Evolutionary conservation across 2,113 vertebrate species (phyloP), one percentile per base, ranked within the genome.

Genomic region (Peromyscus leucopus): DNA sequence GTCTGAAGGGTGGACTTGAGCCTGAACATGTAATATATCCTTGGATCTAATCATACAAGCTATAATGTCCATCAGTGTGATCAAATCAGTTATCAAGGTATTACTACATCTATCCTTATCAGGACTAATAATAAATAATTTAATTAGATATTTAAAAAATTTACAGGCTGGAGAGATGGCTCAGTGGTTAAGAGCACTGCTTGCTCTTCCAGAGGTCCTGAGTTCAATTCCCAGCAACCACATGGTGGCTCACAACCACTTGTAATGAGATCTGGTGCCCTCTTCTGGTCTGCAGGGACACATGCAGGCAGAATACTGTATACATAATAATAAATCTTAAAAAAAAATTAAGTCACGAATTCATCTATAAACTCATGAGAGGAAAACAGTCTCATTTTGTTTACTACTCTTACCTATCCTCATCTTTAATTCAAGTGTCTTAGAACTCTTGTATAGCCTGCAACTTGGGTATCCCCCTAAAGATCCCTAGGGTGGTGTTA

Each of bases 31-130:
- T 59, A 90, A 19, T 39, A 21, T 93, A 93, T 42, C 93, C 85
- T 97, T 96, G 78, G n/a, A 86, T 93, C 72, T 94, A 96, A 91
- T 94, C 80, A 96, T 51, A 97, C 91, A 96, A 88, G 57, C 31
- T 85, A 5, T 78, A 91, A 78, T 92, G 69, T 46, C 89, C 80
- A 91, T 88, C 71, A 94, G 48, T 65, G 85, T 22, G 28, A 63
- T 48, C 95, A 83, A 95, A 33, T 42, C 19, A 89, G 21, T 39
- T n/a, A 82, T 92, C 75, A 97, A 94, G 36, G 26, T 75, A 51
- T 79, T 92, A 86, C 46, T 86, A 28, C 76, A 24, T 95, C 93
- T 88, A 85, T 93, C 55, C 84, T 17, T 87, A 92, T 82, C 24
- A n/a, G 19, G 46, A 86, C 26, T 13, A n/a, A 79, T 24, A 55